Conservation (phyloP, 1,140 invertebrate species). For the Zaprionus kolodkinae region DNA sequence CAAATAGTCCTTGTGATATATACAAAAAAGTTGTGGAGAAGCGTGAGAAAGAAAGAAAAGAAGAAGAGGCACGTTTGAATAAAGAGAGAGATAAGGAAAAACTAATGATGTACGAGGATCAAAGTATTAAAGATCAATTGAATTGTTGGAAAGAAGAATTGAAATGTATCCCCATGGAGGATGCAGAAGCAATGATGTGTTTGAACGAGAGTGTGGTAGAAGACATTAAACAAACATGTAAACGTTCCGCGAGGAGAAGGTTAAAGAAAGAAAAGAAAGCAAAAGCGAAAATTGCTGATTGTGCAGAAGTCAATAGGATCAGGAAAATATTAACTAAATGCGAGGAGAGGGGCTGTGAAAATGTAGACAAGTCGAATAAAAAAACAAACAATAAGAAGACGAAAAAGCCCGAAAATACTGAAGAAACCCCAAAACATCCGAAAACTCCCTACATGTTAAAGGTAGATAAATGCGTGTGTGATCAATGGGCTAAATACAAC, state of each 20-base stretch:
- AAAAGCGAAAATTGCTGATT: background rate
- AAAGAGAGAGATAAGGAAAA: background rate
- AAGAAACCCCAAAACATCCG: too few relatives aligned
- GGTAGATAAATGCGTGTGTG: constrained; percentile 21
- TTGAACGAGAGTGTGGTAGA: constrained; percentile 4
- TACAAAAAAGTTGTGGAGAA: background rate
- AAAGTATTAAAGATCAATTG: constrained; percentile 13
- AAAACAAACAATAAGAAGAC: background rate
- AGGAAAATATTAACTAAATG: background rate
- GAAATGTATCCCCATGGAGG: background rate
- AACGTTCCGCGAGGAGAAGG: constrained; percentile 4
- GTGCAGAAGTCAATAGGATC: constrained; percentile 4
- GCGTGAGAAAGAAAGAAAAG: background rate
- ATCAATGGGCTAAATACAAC: constrained; percentile 15
- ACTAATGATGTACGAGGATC: background rate
- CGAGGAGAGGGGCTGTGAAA: background rate
- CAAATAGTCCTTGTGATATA: background rate
- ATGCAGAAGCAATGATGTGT: background rate
- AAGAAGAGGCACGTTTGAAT: background rate
- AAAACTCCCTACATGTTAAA: constrained; percentile 5
- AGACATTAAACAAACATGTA: constrained; percentile 5
- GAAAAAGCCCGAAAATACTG: too few relatives aligned
- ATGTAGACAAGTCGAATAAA: background rate
- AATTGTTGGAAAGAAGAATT: background rate
- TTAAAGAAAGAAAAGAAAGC: background rate